phyloP scores from a whole-genome alignment of 2,113 vertebrate genomes.

The Saccopteryx leptura region DNA sequence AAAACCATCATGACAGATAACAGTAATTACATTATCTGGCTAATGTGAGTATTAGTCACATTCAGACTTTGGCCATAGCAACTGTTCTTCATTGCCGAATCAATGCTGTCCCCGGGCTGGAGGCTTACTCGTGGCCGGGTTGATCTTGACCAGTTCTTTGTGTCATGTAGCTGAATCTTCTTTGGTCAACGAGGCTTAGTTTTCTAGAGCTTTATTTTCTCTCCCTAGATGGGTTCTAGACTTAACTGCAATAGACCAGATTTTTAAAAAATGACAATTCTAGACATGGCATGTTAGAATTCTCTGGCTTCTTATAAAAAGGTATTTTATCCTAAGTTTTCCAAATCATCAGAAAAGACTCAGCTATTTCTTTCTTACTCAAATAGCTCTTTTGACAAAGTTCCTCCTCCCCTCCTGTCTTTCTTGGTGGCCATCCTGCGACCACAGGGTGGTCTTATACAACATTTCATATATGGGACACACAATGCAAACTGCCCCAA shows the following conservation, averaged over 20 bases:
- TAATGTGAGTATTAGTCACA: background rate
- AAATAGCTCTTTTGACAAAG: background rate
- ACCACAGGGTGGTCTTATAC: background rate
- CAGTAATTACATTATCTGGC: background rate
- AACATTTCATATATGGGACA: fast-evolving
- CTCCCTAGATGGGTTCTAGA: background rate
- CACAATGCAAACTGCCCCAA: background rate
- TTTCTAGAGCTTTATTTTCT: constrained; percentile 45
- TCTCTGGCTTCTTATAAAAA: background rate
- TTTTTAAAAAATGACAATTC: background rate
- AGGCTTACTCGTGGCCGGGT: background rate
- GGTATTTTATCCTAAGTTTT: background rate
- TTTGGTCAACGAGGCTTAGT: background rate
- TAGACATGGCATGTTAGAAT: constrained; percentile 19
- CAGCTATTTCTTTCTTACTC: background rate
- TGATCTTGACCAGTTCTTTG: background rate
- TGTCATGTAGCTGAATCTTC: background rate
- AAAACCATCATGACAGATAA: background rate
- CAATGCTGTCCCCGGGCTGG: background rate
- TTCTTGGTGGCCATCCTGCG: background rate
- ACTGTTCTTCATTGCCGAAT: background rate
- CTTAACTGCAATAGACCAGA: background rate
- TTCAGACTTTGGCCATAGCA: background rate
- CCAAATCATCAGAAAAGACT: background rate
- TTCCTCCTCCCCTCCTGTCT: background rate